Base-by-base conservation (phyloP, 2,888 invertebrate genomes). In the Polietes domitor region DNA sequence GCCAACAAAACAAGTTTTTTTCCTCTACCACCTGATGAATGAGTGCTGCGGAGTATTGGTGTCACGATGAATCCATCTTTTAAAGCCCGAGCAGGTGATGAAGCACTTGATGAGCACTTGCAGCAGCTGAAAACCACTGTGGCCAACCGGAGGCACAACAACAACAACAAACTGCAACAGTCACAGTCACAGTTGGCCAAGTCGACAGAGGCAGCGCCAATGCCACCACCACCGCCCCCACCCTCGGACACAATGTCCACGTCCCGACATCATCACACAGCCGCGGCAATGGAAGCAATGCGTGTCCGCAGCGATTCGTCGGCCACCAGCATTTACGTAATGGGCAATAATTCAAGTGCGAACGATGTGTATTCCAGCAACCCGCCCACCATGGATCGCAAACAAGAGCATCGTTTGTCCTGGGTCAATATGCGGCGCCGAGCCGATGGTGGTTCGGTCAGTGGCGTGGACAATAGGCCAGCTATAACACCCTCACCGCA, bases 401-500 rank as follows among this genome's bases (percentile, higher is more conserved):
- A 88, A 17, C 90, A 90, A 74, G 90, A 88, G 5, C 90, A 90
- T 68, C 91, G 90, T 41, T 61, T 89, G 83, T 90, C 90, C 70
- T 90, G 90, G 90, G 86, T 87, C 37, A 91, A 90, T 85, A 91
- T 90, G 90, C 88, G 89, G 1, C 82, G 89, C 77, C 87, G 87
- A 77, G 89, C 87, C 12, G 89, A 91, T 10, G 81, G 71, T 24
- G 81, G 71, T 24, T 77, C 85, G 2, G 63, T 86, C 78, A 80
- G 86, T 0, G 58, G 82, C 1, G 77, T 70, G 12, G 19, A 65
- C 43, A 68, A 81, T 6, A 87, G 88, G 4, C 89, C 90, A 10
- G 90, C 90, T 19, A 87, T 89, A n/a, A 90, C 91, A n/a, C 90
- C 90, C 19, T 90, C 90, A 50, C 90, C 90, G 9, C 90, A 90